Conservation (phyloP, 1,140 invertebrate genomes). For the Mercenaria mercenaria region DNA sequence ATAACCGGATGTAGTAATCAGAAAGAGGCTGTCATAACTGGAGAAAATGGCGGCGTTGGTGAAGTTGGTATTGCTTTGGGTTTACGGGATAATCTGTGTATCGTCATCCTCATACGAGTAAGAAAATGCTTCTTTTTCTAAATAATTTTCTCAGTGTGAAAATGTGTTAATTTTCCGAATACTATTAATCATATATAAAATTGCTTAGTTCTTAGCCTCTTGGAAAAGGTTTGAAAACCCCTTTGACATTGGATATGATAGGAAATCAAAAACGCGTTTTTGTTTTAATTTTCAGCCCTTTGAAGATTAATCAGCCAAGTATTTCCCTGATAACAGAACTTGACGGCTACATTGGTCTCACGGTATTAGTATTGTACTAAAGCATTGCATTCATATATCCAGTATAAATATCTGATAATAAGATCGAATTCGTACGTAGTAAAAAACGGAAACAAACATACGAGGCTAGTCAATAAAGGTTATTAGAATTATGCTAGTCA, state of each 20-base stretch:
- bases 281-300: conserved; percentile 58
- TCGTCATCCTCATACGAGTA: conserved; percentile 53
- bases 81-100: neutral
- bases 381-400: neutral
- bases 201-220: too few relatives aligned
- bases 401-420: too few relatives aligned
- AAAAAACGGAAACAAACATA: too few relatives aligned
- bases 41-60: conserved; percentile 42
- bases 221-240: too few relatives aligned
- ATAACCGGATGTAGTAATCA: neutral
- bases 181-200: too few relatives aligned
- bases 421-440: too few relatives aligned
- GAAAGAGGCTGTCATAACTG: neutral
- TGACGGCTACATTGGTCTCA: conserved; percentile 49
- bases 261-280: neutral
- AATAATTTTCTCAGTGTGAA: too few relatives aligned
- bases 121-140: too few relatives aligned
- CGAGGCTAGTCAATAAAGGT: too few relatives aligned
- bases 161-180: too few relatives aligned
- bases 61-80: conserved; percentile 5
- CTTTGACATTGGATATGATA: too few relatives aligned
- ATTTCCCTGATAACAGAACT: conserved; percentile 44
- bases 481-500: too few relatives aligned
- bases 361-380: conserved; percentile 57
- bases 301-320: conserved; percentile 61